Conservation (phyloP, 2,797 vertebrate genomes). For the Prionace glauca region DNA sequence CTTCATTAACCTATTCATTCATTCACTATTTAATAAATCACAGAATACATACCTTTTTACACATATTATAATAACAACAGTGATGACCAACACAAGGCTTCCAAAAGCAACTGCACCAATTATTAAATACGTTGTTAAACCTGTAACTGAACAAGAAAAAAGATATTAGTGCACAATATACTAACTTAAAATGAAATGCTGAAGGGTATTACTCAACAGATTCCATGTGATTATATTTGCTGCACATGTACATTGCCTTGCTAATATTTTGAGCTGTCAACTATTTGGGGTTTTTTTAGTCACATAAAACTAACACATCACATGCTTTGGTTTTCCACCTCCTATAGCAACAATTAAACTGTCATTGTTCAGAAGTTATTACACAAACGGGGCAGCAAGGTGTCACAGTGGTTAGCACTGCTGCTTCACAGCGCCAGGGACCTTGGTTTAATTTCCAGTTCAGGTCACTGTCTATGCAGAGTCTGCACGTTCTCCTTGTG, state of each 20-base stretch:
- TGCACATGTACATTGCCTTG: background rate
- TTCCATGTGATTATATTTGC: background rate
- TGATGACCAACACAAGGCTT: background rate
- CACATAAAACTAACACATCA: background rate
- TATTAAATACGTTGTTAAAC: background rate
- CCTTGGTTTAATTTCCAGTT: too few relatives aligned
- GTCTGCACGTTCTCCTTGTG: too few relatives aligned
- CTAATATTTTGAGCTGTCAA: background rate
- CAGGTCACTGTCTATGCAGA: too few relatives aligned
- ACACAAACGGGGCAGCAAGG: background rate
- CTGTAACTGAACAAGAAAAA: conserved; percentile 15
- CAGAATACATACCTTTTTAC: conserved; percentile 9
- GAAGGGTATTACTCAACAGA: background rate
- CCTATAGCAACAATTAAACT: background rate
- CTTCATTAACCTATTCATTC: background rate
- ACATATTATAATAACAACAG: background rate
- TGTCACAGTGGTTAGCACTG: too few relatives aligned
- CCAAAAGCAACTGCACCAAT: background rate
- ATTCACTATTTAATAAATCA: background rate
- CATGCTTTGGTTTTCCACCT: background rate
- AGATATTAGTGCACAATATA: background rate
- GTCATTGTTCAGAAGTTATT: background rate
- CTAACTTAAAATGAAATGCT: background rate
- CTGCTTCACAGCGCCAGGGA: too few relatives aligned
- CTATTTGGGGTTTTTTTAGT: background rate